Evolutionary conservation across 2,888 invertebrate species (phyloP).

Genomic region (Cylloceria caligata): DNA sequence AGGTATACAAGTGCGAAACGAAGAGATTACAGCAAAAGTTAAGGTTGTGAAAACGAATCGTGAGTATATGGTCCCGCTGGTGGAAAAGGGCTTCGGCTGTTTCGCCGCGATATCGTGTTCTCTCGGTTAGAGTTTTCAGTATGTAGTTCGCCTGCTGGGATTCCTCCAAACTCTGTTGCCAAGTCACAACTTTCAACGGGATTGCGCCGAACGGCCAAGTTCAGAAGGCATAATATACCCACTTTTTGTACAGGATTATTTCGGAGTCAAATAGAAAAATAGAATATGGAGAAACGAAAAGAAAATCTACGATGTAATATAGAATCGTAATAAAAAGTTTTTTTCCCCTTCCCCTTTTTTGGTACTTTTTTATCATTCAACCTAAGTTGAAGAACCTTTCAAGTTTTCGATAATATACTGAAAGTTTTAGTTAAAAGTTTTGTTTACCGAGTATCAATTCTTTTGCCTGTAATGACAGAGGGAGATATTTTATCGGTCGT

Average conservation of each 20-base stretch:
- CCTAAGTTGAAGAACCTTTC: neutral
- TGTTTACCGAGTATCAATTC: conserved; percentile 6
- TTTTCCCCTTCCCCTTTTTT: too few relatives aligned
- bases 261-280: conserved; percentile 48
- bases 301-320: conserved; percentile 10
- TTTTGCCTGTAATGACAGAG: neutral
- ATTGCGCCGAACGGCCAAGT: conserved; percentile 48
- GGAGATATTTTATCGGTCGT: neutral
- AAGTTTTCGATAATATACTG: neutral
- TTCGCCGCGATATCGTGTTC: conserved; percentile 55
- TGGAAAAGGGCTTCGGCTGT: conserved; percentile 51
- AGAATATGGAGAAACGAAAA: conserved; percentile 27
- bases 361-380: conserved; percentile 32
- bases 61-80: conserved; percentile 45
- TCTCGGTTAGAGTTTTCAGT: conserved; percentile 47
- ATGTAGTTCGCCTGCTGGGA: conserved; percentile 53
- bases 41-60: conserved; percentile 56
- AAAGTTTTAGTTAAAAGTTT: conserved; percentile 16
- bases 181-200: conserved; percentile 62
- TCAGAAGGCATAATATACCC: conserved; percentile 54
- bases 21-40: conserved; percentile 65
- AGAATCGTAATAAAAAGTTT: conserved; percentile 34
- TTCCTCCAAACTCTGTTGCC: conserved; percentile 65
- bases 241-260: conserved; percentile 48
- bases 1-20: conserved; percentile 41